Evolutionary conservation across 2,113 vertebrate genomes (phyloP), one percentile per base, ranked within the genome.

Genomic region (Acrocephalus arundinaceus): DNA sequence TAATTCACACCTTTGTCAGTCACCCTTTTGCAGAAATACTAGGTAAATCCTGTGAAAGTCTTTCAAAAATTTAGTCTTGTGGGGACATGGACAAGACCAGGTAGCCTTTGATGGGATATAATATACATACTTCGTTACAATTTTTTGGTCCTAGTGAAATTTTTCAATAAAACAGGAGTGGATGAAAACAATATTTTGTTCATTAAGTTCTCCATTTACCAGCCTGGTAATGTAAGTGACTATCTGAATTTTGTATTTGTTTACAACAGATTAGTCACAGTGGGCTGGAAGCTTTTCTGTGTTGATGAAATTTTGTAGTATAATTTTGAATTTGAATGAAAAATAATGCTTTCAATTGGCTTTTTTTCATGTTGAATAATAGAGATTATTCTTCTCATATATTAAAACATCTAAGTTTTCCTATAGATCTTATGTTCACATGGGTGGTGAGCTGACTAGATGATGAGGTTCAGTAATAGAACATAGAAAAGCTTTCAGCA

Each of bases 401-500:
- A 58, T 24, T 68, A 39, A 21, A 57, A 11, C 57, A 27, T 62
- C 55, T 79, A 45, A 35, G 9, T 90, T 93, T 94, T 86, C 25
- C 31, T 74, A 5, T 66, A 46, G 5, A 10, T 67, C 51, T 80
- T 66, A 35, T 6, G 28, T 58, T 90, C 45, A 27, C 48, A 27
- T 75, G 30, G 81, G 46, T 84, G 82, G 68, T 71, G 77, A 91
- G 78, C 72, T 66, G 65, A 48, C 65, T 92, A 90, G 68, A 86
- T 82, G 59, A 89, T 66, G 78, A 87, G 33, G 28, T 93, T 89
- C 46, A 58, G 43, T 80, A 79, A 73, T 17, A 71, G 52, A 84
- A 82, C 48, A 68, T 54, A 72, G 13, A 52, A 92, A 62, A 89
- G 46, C 59, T 95, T 95, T 91, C 93, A 92, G 70, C 89, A 76